Percentiles rank a stretch among this genome's conserved stretches.
Conservation (phyloP, 2,797 vertebrate species). For the Thaleichthys pacificus region DNA sequence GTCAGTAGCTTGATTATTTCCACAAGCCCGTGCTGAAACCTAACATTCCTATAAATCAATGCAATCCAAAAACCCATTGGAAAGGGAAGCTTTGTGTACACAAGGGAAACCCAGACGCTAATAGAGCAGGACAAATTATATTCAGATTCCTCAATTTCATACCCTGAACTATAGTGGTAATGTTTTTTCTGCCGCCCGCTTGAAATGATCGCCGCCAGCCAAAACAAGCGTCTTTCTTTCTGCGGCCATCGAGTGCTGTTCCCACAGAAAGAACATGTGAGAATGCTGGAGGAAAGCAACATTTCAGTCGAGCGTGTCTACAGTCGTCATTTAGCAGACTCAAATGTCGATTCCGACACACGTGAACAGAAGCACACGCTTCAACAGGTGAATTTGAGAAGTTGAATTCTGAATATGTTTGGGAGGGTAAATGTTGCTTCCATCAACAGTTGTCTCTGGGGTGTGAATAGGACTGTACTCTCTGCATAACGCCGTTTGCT, state of each 20-base stretch:
- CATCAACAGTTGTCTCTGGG: too few relatives aligned
- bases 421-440: too few relatives aligned
- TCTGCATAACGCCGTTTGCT: too few relatives aligned
- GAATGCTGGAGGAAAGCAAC: not conserved
- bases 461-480: too few relatives aligned
- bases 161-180: constrained; percentile 29
- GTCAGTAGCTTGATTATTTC: constrained; percentile 61
- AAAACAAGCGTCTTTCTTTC: constrained; percentile 28
- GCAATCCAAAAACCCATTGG: not conserved
- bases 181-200: constrained; percentile 29
- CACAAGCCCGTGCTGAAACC: constrained; percentile 44
- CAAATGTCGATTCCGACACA: too few relatives aligned
- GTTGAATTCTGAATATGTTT: too few relatives aligned
- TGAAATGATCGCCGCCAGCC: constrained; percentile 21
- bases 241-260: constrained; percentile 22
- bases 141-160: constrained; percentile 51
- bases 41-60: constrained; percentile 32
- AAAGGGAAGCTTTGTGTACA: constrained; percentile 6
- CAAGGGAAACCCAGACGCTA: constrained; percentile 44
- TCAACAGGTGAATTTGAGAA: too few relatives aligned
- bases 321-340: too few relatives aligned
- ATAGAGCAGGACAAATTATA: constrained; percentile 57
- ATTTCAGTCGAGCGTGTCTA: not conserved
- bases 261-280: constrained; percentile 20
- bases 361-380: too few relatives aligned